Conservation (phyloP, 2,888 invertebrate species). For the Saturnia japonica region DNA sequence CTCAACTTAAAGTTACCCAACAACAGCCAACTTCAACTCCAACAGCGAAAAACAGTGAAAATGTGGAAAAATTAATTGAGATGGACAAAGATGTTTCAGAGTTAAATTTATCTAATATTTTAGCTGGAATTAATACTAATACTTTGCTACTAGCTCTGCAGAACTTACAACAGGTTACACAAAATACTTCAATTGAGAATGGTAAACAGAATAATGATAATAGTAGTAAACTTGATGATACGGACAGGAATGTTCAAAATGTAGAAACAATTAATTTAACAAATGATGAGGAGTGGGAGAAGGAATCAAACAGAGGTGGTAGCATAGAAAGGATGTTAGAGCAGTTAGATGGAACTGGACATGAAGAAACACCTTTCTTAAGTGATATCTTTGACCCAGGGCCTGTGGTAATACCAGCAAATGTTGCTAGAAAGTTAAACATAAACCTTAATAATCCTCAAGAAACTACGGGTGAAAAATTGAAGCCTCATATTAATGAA, state of each 20-base stretch:
- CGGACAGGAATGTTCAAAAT: slow-evolving; percentile 30
- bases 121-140: slow-evolving; percentile 70
- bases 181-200: slow-evolving; percentile 39
- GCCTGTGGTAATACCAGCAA: slow-evolving; percentile 58
- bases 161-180: slow-evolving; percentile 67
- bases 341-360: slow-evolving; percentile 58
- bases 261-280: slow-evolving; percentile 71
- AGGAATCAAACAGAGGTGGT: slow-evolving; percentile 64
- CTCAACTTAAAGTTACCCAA: background rate
- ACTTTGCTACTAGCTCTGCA: slow-evolving; percentile 68
- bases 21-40: slow-evolving; percentile 8
- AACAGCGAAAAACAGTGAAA: slow-evolving; percentile 20
- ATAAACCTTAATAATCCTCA: slow-evolving; percentile 53
- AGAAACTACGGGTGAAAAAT: slow-evolving; percentile 44
- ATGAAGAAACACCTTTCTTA: slow-evolving; percentile 73
- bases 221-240: slow-evolving; percentile 28
- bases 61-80: slow-evolving; percentile 21
- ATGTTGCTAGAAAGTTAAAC: slow-evolving; percentile 58
- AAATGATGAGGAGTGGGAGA: slow-evolving; percentile 75
- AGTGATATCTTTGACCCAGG: slow-evolving; percentile 78
- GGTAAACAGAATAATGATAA: slow-evolving; percentile 30
- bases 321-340: slow-evolving; percentile 68
- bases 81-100: slow-evolving; percentile 32
- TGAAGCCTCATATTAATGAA: slow-evolving; percentile 49
- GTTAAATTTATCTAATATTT: slow-evolving; percentile 59